A percentile compares a stretch with the other conserved stretches of the same genome.
Conservation (phyloP, 2,888 invertebrate genomes). For the Brachylomia viminalis region DNA sequence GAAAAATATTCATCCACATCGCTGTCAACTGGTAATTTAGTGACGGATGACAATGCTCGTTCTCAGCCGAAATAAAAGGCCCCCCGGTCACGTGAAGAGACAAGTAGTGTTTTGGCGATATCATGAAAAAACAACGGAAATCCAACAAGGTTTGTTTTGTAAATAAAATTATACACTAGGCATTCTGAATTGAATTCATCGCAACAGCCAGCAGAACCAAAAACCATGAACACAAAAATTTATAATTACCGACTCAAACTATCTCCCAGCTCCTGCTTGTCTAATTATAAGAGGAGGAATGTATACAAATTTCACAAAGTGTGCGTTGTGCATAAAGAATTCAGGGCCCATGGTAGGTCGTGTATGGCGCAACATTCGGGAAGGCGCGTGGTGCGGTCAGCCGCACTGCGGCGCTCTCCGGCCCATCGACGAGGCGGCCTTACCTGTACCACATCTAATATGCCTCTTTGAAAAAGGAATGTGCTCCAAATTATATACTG, state of each 20-base stretch:
- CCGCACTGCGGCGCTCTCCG: conserved; percentile 62
- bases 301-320: conserved; percentile 57
- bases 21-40: background rate
- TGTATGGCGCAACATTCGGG: conserved; percentile 57
- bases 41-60: background rate
- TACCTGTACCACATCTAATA: conserved; percentile 68
- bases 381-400: conserved; percentile 55
- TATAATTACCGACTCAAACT: conserved; percentile 34
- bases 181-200: background rate
- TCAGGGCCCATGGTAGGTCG: conserved; percentile 57
- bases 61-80: background rate
- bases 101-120: background rate
- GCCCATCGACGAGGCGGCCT: conserved; percentile 48
- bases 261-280: conserved; percentile 5
- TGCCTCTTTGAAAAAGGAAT: conserved; percentile 55
- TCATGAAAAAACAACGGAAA: background rate
- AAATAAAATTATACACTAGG: background rate
- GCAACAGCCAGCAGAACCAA: background rate
- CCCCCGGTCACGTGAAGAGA: background rate
- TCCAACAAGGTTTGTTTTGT: background rate
- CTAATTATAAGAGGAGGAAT: conserved; percentile 51
- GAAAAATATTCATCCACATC: background rate
- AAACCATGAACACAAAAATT: conserved; percentile 18
- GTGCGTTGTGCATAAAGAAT: conserved; percentile 61
- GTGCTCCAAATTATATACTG: conserved; percentile 46